Base-by-base conservation (phyloP, 1,140 invertebrate species). In the Helicorthomorpha holstii region DNA sequence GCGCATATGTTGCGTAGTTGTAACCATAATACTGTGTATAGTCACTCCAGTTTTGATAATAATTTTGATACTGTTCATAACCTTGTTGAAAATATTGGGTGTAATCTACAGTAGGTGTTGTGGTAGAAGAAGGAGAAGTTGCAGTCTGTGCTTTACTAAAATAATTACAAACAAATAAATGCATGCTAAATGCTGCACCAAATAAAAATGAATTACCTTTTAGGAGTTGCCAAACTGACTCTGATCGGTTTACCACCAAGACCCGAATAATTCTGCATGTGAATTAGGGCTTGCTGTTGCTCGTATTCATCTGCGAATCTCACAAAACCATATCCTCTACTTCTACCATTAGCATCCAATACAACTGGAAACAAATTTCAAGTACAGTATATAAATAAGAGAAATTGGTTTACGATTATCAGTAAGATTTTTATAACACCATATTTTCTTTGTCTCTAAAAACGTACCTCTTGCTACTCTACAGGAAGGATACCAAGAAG, bases 261-360 rank as follows among this genome's bases (percentile, higher is more conserved):
- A 1, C 67, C 69, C 10, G 63, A 61, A 57, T 67, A 66, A 48
- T 70, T 69, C 56, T 73, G 70, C 73, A 75, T 75, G 57, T 74
- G 70, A 25, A 83, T 79, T 41, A 95, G 70, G 57, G 90, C 90
- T 63, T 86, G 82, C 62, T 92, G 86, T 62, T 95, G 90, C 62
- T 97, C 92, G 54, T 88, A 83, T 70, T 96, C 91, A 63, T 84
- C 87, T 7, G 85, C 82, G 66, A 97, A 96, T 59, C 88, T 74
- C 1, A 97, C 85, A 73, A 96, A 96, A n/a, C 91, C 93, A 67
- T 93, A 96, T 29, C 92, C 91, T 72, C 91, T 92, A 60, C 87
- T 93, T 58, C 87, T 84, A 14, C 91, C 91, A 61, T 80, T 77
- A 57, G 74, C 79, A 61, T 91, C 88, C 54, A 91, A 69, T 56